Conservation (phyloP, 2,797 vertebrate genomes). For the Halcyon chelicuti region DNA sequence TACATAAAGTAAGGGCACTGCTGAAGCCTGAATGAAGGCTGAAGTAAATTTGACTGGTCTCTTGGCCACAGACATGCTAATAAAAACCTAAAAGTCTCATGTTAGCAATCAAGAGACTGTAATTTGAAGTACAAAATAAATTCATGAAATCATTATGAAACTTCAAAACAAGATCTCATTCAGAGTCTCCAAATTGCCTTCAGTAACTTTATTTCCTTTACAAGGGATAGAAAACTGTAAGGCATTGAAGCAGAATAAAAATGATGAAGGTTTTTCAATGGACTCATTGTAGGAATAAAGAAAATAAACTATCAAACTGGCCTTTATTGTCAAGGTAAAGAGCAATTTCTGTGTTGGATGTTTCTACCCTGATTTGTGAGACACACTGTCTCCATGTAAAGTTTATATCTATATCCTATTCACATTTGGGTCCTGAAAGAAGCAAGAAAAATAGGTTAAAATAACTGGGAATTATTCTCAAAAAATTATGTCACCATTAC, state of each 20-base stretch:
- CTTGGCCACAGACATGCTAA: slow-evolving; percentile 59
- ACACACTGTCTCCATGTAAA: slow-evolving; percentile 80
- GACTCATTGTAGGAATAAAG: slow-evolving; percentile 70
- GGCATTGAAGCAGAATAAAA: slow-evolving; percentile 68
- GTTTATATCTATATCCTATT: slow-evolving; percentile 79
- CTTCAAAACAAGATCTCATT: slow-evolving; percentile 76
- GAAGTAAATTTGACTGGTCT: slow-evolving; percentile 51
- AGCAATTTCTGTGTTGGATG: slow-evolving; percentile 57
- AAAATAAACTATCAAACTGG: slow-evolving; percentile 75
- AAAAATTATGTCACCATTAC: slow-evolving; percentile 82
- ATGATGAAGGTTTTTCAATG: slow-evolving; percentile 70
- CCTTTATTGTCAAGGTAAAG: slow-evolving; percentile 78
- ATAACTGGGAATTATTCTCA: slow-evolving; percentile 78
- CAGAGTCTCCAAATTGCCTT: slow-evolving; percentile 61
- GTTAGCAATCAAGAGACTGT: slow-evolving; percentile 67
- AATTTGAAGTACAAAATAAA: slow-evolving; percentile 71
- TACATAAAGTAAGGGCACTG: not conserved
- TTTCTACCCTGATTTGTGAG: slow-evolving; percentile 74
- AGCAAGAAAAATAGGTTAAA: slow-evolving; percentile 75
- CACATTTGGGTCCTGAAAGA: slow-evolving; percentile 66
- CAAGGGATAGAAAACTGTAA: slow-evolving; percentile 64
- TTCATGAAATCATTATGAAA: slow-evolving; percentile 70
- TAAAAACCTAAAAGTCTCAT: slow-evolving; percentile 64
- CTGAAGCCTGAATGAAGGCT: slow-evolving; percentile 49
- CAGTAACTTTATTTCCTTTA: slow-evolving; percentile 74